These are phyloP conservation scores for Syritta pipiens DNA, from an alignment of 2,888 invertebrate species.

Conservation along the genomic window DNA sequence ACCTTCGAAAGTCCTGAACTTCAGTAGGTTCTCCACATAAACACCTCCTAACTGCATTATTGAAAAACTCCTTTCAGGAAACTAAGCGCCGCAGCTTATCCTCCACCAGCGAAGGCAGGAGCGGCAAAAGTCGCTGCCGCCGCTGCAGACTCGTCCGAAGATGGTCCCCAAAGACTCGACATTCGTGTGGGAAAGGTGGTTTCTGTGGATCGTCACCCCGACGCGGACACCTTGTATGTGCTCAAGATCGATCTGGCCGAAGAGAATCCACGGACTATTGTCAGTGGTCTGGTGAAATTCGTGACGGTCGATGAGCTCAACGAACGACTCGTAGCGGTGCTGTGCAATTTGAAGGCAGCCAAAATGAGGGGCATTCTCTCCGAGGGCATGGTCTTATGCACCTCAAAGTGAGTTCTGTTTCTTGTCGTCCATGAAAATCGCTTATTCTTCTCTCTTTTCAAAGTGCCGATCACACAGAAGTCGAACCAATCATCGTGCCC, in stretches of 20 bases:
- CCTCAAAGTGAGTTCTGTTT: slow-evolving; percentile 83
- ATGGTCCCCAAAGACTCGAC: slow-evolving; percentile 89
- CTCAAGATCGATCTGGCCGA: slow-evolving; percentile 95
- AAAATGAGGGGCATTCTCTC: slow-evolving; percentile 97
- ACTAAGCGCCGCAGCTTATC: slow-evolving; percentile 91
- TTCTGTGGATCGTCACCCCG: slow-evolving; percentile 91
- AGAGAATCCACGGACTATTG: slow-evolving; percentile 84
- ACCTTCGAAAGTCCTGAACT: slow-evolving; percentile 89
- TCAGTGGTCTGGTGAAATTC: slow-evolving; percentile 95
- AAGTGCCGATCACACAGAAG: slow-evolving; percentile 87
- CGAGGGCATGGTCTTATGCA: slow-evolving; percentile 96
- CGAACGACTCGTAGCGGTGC: slow-evolving; percentile 92
- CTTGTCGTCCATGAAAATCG: slow-evolving; percentile 1
- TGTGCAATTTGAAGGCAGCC: slow-evolving; percentile 97
- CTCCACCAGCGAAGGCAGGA: slow-evolving; percentile 85
- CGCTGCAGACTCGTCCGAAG: slow-evolving; percentile 79
- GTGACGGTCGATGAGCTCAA: slow-evolving; percentile 94
- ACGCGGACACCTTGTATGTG: slow-evolving; percentile 95
- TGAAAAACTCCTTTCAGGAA: slow-evolving; percentile 80
- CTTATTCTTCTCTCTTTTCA: slow-evolving; percentile 47
- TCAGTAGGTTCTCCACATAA: slow-evolving; percentile 79
- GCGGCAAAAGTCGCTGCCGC: slow-evolving; percentile 71
- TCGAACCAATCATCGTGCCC: slow-evolving; percentile 92
- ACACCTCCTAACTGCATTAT: neutral
- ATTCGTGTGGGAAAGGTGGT: slow-evolving; percentile 93